A percentile compares a stretch with the other conserved stretches of the same genome.
Conservation (phyloP, 2,113 vertebrate species). For the Chaetodon auriga region DNA sequence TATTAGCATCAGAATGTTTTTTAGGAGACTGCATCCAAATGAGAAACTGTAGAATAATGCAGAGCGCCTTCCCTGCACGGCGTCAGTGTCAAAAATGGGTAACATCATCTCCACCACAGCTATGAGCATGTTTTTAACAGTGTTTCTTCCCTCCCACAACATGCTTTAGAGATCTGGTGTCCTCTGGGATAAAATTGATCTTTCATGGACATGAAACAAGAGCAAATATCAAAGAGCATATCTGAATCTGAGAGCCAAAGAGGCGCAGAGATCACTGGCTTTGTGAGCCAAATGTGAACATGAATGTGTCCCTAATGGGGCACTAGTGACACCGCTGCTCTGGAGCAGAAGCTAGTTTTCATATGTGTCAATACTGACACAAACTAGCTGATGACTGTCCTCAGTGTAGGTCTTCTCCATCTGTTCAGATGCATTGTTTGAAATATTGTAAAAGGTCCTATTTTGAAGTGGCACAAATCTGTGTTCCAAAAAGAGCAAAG, state of each 20-base stretch:
- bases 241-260: conserved; percentile 54
- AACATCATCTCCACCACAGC: conserved; percentile 1
- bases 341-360: conserved; percentile 39
- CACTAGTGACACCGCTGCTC: conserved; percentile 44
- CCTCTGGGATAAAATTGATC: conserved; percentile 50
- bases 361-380: background rate
- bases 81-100: background rate
- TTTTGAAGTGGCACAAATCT: conserved; percentile 6
- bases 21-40: conserved; percentile 27
- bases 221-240: conserved; percentile 74
- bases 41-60: conserved; percentile 11
- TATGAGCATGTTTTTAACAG: conserved; percentile 46
- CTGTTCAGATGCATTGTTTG: conserved; percentile 17
- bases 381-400: conserved; percentile 19
- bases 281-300: conserved; percentile 52
- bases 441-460: conserved; percentile 2
- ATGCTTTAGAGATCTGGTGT: conserved; percentile 37
- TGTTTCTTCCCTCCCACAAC: conserved; percentile 44
- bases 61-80: conserved; percentile 4
- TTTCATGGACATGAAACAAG: conserved; percentile 65
- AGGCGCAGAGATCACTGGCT: conserved; percentile 37
- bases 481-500: background rate
- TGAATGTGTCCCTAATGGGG: conserved; percentile 53
- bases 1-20: conserved; percentile 31
- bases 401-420: background rate